A percentile compares a stretch with the other conserved stretches of the same genome.
phyloP scores from a whole-genome alignment of 2,113 vertebrate species.

The Hemiscyllium ocellatum region DNA sequence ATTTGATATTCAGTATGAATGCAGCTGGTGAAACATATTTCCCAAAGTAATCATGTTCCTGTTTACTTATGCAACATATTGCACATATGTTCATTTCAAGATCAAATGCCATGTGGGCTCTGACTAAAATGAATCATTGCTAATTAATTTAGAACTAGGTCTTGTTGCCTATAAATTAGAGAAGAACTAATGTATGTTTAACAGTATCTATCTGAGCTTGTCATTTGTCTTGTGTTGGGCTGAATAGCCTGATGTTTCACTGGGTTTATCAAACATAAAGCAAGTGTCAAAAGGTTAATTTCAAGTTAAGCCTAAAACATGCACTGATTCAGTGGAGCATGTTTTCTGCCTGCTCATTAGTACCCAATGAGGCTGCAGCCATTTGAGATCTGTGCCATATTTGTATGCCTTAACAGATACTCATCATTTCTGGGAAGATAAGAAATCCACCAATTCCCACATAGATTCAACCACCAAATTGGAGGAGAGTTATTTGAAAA shows the following conservation, averaged over 20 bases:
- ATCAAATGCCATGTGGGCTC: not conserved
- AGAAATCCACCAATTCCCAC: not conserved
- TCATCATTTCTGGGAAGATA: not conserved
- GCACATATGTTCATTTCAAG: slow-evolving; percentile 5
- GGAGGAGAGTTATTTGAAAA: not conserved
- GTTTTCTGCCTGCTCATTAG: not conserved
- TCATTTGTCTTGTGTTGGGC: not conserved
- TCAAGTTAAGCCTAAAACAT: not conserved
- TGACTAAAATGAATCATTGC: not conserved
- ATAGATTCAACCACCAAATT: not conserved
- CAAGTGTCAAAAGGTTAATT: not conserved
- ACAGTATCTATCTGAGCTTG: not conserved
- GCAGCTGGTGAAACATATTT: not conserved
- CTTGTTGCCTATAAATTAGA: not conserved
- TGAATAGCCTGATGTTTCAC: not conserved
- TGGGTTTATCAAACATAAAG: not conserved
- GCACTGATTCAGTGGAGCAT: not conserved
- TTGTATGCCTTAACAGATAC: not conserved
- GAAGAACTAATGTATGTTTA: not conserved
- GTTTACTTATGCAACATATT: not conserved
- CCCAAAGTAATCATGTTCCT: not conserved
- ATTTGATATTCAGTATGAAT: not conserved
- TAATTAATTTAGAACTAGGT: not conserved
- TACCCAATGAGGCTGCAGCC: not conserved
- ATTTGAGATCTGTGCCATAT: not conserved